phyloP scores from a whole-genome alignment of 2,797 vertebrate species.

The Sciurus carolinensis region DNA sequence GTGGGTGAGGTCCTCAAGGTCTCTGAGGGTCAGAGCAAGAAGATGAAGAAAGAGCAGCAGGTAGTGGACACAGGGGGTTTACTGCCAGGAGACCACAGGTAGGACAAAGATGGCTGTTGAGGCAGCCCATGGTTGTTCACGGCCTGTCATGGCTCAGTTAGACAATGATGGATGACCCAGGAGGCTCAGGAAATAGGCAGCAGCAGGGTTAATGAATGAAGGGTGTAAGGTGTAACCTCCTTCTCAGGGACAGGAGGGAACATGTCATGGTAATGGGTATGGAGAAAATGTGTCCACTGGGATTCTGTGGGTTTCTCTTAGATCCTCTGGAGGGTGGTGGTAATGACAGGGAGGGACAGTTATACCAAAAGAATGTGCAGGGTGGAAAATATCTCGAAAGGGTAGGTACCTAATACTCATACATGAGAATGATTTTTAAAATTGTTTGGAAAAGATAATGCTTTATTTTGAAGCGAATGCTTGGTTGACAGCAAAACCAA shows the following conservation, averaged over 20 bases:
- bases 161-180: rapidly evolving
- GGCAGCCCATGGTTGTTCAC: rapidly evolving
- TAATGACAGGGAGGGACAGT: background rate
- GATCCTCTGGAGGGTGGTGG: background rate
- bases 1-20: background rate
- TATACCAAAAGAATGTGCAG: background rate
- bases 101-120: background rate
- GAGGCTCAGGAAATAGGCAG: background rate
- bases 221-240: background rate
- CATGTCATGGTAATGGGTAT: rapidly evolving
- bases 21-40: no score
- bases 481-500: background rate
- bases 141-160: background rate
- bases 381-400: background rate
- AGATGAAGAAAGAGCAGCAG: background rate
- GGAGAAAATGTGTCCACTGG: background rate
- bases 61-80: background rate
- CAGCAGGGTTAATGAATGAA: no score
- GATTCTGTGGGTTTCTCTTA: background rate
- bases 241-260: background rate
- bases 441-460: background rate
- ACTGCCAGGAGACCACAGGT: rapidly evolving
- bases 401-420: background rate
- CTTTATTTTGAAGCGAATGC: background rate
- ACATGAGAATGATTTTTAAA: rapidly evolving